These are phyloP conservation scores for Ips typographus DNA, from an alignment of 1,140 invertebrate species.

Conservation along the genomic window DNA sequence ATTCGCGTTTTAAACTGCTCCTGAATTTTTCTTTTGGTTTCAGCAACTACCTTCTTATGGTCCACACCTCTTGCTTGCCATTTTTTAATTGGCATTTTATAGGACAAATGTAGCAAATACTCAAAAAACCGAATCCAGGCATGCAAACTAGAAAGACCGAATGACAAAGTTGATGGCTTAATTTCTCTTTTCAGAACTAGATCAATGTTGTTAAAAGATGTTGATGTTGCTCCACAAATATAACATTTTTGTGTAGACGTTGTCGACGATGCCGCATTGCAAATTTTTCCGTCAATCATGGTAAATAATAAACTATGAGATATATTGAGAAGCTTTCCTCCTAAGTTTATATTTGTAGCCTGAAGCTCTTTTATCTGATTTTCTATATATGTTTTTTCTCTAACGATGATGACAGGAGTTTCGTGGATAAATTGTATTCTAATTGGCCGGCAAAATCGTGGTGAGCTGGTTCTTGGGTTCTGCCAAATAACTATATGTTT, in stretches of 20 bases:
- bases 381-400: not conserved
- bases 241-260: no score
- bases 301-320: not conserved
- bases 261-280: no score
- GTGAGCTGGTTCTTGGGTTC: conserved; percentile 3
- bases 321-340: not conserved
- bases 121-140: conserved; percentile 25
- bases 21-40: no score
- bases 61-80: not conserved
- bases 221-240: no score
- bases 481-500: conserved; percentile 1
- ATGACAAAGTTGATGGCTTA: not conserved
- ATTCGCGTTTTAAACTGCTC: no score
- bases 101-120: conserved; percentile 21
- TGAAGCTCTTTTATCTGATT: not conserved
- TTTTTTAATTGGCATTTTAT: conserved; percentile 15
- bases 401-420: not conserved
- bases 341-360: no score
- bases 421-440: conserved; percentile 3
- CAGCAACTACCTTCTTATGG: no score
- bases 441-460: conserved; percentile 8
- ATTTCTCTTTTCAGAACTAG: no score
- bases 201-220: no score
- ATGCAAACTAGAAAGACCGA: conserved; percentile 18
- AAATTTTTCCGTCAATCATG: not conserved